Percentiles rank a stretch among this genome's conserved stretches.
These are phyloP conservation scores for Morone chrysops DNA, from an alignment of 2,113 vertebrate genomes.

Conservation along the genomic window DNA sequence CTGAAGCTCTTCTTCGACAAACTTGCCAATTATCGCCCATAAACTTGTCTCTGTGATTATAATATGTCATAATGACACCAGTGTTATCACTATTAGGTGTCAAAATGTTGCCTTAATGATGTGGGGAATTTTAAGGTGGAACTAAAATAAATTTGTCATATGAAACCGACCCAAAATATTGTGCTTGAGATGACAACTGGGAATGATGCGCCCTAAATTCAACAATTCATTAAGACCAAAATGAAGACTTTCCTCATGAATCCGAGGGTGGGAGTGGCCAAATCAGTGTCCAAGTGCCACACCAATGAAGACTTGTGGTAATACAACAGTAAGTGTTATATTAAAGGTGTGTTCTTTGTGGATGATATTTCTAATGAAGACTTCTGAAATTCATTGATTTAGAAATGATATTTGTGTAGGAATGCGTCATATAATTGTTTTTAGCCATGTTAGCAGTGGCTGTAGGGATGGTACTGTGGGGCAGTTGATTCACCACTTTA, in stretches of 20 bases:
- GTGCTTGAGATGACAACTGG: not conserved
- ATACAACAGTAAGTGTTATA: not conserved
- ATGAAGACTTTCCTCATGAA: not conserved
- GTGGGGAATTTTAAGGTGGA: not conserved
- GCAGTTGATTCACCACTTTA: no score
- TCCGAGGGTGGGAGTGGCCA: no score
- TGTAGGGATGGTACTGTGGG: no score
- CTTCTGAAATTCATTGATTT: not conserved
- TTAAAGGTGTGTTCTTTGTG: not conserved
- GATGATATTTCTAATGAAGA: not conserved
- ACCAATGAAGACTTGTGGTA: no score
- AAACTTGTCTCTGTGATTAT: constrained; percentile 41
- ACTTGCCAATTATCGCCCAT: constrained; percentile 50
- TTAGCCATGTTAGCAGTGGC: no score
- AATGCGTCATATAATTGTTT: no score
- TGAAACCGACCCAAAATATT: not conserved
- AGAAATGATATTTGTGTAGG: no score
- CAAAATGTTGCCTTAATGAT: constrained; percentile 13
- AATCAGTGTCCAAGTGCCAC: no score
- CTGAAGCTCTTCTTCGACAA: constrained; percentile 43
- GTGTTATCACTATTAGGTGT: constrained; percentile 21
- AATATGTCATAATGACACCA: constrained; percentile 19
- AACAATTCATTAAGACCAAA: not conserved
- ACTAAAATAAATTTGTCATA: not conserved
- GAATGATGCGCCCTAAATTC: not conserved